Evolutionary conservation across 2,797 vertebrate species (phyloP).

Genomic region (Chrysocyon brachyurus): DNA sequence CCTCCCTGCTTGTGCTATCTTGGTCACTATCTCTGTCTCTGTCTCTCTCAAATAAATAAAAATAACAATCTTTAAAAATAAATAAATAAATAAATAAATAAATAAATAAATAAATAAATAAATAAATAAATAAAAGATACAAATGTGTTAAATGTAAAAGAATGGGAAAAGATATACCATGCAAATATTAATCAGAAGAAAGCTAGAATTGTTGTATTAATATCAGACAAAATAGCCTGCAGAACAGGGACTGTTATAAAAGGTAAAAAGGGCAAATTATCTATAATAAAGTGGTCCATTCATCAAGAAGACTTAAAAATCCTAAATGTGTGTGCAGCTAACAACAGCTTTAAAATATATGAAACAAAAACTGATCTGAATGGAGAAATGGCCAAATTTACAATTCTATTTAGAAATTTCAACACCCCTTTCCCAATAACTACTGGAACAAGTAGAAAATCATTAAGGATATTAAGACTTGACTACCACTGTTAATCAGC

Average conservation of each 20-base stretch:
- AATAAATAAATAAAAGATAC: too few relatives aligned
- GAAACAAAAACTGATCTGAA: not conserved
- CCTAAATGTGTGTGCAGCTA: not conserved
- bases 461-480: not conserved
- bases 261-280: not conserved
- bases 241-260: not conserved
- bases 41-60: too few relatives aligned
- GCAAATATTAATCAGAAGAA: not conserved
- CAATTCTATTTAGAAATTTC: not conserved
- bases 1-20: too few relatives aligned
- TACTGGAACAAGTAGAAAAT: not conserved
- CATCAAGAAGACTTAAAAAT: not conserved
- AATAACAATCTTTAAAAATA: too few relatives aligned
- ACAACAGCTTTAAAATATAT: not conserved
- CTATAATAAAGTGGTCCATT: not conserved
- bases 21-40: too few relatives aligned
- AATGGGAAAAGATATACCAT: not conserved
- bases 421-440: not conserved
- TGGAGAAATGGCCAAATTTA: not conserved
- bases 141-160: not conserved
- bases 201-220: not conserved
- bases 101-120: too few relatives aligned
- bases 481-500: not conserved
- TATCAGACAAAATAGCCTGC: constrained; percentile 10
- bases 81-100: too few relatives aligned